Evolutionary conservation across 2,797 vertebrate species (phyloP).

Genomic region (Acipenser oxyrinchus): DNA sequence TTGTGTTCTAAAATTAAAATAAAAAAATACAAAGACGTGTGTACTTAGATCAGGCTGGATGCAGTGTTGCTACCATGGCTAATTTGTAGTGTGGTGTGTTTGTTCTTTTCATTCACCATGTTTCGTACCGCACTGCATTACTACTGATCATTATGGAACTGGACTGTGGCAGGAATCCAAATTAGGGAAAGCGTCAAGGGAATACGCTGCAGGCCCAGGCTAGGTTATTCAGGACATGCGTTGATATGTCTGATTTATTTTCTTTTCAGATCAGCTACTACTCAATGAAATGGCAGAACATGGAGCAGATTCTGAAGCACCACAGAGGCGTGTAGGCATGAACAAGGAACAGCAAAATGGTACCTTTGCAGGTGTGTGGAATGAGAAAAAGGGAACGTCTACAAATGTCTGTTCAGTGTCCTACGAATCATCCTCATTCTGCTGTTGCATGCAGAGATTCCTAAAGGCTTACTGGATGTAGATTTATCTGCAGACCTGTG

Average conservation of each 20-base stretch:
- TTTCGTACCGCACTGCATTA: too few species aligned
- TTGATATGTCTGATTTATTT: not conserved
- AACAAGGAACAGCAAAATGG: slow-evolving; percentile 86
- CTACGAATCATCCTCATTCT: not conserved
- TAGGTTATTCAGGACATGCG: too few species aligned
- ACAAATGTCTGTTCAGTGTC: slow-evolving; percentile 23
- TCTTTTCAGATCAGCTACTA: slow-evolving; percentile 46
- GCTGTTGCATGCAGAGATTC: not conserved
- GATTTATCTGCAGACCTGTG: slow-evolving; percentile 12
- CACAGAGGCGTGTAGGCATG: slow-evolving; percentile 73
- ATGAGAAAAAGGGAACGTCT: slow-evolving; percentile 16
- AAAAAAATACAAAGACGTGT: too few species aligned
- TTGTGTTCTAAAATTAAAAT: too few species aligned
- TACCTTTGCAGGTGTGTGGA: slow-evolving; percentile 70
- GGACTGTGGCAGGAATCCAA: too few species aligned
- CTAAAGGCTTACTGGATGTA: slow-evolving; percentile 15
- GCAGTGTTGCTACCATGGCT: too few species aligned
- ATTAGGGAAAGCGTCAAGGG: too few species aligned
- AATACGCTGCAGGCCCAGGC: too few species aligned
- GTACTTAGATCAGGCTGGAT: too few species aligned
- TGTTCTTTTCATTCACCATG: too few species aligned
- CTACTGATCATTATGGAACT: too few species aligned
- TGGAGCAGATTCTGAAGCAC: slow-evolving; percentile 78
- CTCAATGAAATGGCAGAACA: slow-evolving; percentile 89
- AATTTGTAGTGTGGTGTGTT: too few species aligned